These are phyloP conservation scores for Nothocercus nigrocapillus DNA, from an alignment of 2,113 vertebrate genomes.

Conservation along the genomic window DNA sequence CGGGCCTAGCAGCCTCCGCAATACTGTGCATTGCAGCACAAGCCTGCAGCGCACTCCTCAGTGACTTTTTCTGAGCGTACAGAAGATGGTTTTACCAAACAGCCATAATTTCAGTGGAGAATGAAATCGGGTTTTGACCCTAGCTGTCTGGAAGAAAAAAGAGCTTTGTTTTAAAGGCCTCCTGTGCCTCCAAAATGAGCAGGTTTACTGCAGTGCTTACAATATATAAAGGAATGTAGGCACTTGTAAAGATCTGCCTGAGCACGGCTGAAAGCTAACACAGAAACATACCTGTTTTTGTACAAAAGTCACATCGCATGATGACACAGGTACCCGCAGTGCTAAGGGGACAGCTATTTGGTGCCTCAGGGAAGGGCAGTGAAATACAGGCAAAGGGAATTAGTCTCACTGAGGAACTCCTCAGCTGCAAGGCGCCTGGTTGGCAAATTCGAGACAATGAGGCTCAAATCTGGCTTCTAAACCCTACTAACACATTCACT, in stretches of 20 bases:
- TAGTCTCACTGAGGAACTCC: background rate
- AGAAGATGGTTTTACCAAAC: background rate
- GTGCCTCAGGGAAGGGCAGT: background rate
- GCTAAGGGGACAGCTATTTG: background rate
- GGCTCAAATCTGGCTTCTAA: background rate
- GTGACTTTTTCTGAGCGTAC: background rate
- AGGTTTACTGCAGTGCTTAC: background rate
- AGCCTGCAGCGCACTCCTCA: background rate
- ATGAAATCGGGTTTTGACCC: background rate
- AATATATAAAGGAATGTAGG: background rate
- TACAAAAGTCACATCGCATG: background rate
- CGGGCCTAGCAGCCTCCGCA: background rate
- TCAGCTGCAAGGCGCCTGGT: background rate
- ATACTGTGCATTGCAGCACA: fast-evolving
- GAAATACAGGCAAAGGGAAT: background rate
- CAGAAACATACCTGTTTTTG: background rate
- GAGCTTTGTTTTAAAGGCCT: background rate
- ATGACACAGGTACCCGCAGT: background rate
- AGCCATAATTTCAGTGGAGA: background rate
- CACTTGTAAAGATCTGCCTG: background rate
- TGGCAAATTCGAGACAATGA: background rate
- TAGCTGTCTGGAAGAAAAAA: background rate
- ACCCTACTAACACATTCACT: background rate
- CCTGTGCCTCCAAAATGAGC: background rate
- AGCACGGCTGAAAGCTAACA: background rate